Evolutionary conservation across 2,888 invertebrate species (phyloP).

Genomic region (Augiades crinisus): DNA sequence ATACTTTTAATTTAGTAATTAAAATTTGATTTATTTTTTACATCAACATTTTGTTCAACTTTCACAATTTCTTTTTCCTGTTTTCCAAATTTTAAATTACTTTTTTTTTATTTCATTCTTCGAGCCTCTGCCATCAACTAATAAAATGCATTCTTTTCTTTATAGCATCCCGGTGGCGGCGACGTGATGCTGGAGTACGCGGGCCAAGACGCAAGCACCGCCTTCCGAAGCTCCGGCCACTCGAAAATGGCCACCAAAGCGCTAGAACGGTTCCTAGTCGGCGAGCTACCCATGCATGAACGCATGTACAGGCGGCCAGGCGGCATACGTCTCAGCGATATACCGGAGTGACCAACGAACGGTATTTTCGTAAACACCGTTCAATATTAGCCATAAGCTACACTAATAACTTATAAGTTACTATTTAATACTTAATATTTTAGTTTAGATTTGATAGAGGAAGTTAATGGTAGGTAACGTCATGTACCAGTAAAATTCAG

Average conservation of each 20-base stretch:
- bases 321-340: conserved; percentile 80
- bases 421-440: not conserved
- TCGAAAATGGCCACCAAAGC: conserved; percentile 83
- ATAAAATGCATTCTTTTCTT: conserved; percentile 39
- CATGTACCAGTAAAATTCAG: not conserved
- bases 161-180: conserved; percentile 91
- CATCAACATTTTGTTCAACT: too few relatives aligned
- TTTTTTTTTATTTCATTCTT: too few relatives aligned
- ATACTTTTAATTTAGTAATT: too few relatives aligned
- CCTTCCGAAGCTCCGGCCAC: conserved; percentile 91
- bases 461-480: too few relatives aligned
- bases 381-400: not conserved
- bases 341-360: conserved; percentile 75
- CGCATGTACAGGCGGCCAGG: conserved; percentile 86
- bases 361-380: too few relatives aligned
- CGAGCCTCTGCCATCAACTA: not conserved
- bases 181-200: conserved; percentile 92
- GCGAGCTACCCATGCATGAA: conserved; percentile 87
- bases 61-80: not conserved
- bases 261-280: conserved; percentile 87
- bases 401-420: not conserved
- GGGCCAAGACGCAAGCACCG: conserved; percentile 91
- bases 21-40: too few relatives aligned
- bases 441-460: too few relatives aligned
- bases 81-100: too few relatives aligned